Conservation (phyloP, 2,113 vertebrate genomes). For the Phaetusa simplex region DNA sequence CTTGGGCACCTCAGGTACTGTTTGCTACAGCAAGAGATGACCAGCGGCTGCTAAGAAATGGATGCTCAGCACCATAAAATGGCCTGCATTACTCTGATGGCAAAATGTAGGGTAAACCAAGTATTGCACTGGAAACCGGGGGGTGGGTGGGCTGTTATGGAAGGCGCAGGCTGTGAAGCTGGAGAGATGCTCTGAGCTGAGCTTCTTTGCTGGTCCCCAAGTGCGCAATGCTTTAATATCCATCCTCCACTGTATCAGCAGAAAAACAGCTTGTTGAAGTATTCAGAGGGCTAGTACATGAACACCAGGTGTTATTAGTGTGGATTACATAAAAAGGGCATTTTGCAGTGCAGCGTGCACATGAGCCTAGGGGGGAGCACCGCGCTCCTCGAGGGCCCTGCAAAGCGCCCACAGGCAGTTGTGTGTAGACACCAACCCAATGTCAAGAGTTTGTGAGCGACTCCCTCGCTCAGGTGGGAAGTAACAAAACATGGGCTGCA, state of each 20-base stretch:
- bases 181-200: not conserved
- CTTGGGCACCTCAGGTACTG: not conserved
- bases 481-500: not conserved
- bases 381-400: not conserved
- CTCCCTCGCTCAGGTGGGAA: not conserved
- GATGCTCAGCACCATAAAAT: not conserved
- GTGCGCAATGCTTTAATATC: not conserved
- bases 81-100: not conserved
- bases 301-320: not conserved
- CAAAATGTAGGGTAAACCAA: not conserved
- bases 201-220: not conserved
- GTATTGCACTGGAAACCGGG: not conserved
- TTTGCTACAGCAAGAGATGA: not conserved
- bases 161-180: not conserved
- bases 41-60: not conserved
- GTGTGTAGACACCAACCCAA: not conserved
- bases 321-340: not conserved
- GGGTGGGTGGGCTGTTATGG: not conserved
- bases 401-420: rapidly evolving
- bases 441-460: not conserved
- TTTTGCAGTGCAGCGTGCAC: not conserved
- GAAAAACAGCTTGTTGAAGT: not conserved
- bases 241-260: not conserved
- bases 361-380: not conserved
- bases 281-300: not conserved